A percentile compares a stretch with the other conserved stretches of the same genome.
phyloP scores from a whole-genome alignment of 2,113 vertebrate genomes.

The Falcunculus frontatus region DNA sequence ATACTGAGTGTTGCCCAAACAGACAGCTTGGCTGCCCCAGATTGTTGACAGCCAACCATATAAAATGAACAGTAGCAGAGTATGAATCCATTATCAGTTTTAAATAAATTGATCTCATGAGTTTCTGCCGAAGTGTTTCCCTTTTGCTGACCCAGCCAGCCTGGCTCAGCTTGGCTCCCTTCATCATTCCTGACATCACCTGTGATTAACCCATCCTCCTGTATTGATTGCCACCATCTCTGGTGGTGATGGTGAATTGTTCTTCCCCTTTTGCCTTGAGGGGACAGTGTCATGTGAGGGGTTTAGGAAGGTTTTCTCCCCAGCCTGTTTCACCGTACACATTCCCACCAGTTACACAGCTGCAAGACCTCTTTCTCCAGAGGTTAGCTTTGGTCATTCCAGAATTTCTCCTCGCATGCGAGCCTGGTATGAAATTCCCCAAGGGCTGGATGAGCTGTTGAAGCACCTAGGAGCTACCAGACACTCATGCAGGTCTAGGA shows the following conservation, averaged over 20 bases:
- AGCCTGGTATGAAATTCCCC: not conserved
- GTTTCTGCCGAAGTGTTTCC: not conserved
- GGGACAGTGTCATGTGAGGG: fast-evolving
- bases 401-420: not conserved
- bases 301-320: not conserved
- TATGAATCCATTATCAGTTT: not conserved
- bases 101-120: not conserved
- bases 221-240: not conserved
- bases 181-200: not conserved
- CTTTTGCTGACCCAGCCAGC: not conserved
- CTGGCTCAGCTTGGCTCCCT: not conserved
- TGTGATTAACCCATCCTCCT: not conserved
- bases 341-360: not conserved
- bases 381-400: not conserved
- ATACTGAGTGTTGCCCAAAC: not conserved
- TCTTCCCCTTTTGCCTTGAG: not conserved
- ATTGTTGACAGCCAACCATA: not conserved
- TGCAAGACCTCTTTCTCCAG: not conserved
- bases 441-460: not conserved
- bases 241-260: not conserved
- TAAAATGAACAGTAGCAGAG: not conserved
- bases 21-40: not conserved
- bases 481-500: not conserved
- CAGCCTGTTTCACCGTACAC: not conserved
- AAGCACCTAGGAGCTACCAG: not conserved